phyloP scores from a whole-genome alignment of 2,113 vertebrate genomes.

The Elephantulus edwardii region DNA sequence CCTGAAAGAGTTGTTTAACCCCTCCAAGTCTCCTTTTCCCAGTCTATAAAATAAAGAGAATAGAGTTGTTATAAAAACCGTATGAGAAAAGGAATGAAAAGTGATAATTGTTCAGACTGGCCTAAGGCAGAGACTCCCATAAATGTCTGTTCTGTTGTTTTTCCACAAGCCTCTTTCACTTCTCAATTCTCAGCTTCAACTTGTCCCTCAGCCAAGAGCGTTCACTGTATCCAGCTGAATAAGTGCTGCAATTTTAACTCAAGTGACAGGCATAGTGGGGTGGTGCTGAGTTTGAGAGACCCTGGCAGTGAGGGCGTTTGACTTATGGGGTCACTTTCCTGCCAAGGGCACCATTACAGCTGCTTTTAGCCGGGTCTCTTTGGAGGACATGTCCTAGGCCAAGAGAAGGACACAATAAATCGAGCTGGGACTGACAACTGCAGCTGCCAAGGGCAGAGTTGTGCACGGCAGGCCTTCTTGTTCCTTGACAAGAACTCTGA shows the following conservation, averaged over 20 bases:
- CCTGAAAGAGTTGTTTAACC: neutral
- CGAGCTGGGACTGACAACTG: neutral
- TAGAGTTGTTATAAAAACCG: neutral
- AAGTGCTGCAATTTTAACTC: neutral
- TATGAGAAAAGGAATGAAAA: neutral
- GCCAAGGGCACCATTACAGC: rapidly evolving
- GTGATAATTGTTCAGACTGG: neutral
- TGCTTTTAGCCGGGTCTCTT: neutral
- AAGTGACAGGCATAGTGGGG: neutral
- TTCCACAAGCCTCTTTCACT: neutral
- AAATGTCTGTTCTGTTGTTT: neutral
- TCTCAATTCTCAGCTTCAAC: neutral
- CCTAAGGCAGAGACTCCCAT: neutral
- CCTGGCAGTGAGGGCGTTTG: neutral
- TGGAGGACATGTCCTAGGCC: neutral
- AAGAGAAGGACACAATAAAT: neutral
- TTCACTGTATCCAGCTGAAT: neutral
- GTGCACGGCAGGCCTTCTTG: neutral
- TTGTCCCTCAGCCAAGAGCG: rapidly evolving
- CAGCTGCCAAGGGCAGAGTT: constrained; percentile 27
- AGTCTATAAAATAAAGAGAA: neutral
- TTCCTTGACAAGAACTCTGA: constrained; percentile 33
- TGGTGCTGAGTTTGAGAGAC: neutral
- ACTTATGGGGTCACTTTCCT: neutral
- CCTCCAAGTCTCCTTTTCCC: neutral